Conservation (phyloP, 2,797 vertebrate genomes). For the Morus bassanus region DNA sequence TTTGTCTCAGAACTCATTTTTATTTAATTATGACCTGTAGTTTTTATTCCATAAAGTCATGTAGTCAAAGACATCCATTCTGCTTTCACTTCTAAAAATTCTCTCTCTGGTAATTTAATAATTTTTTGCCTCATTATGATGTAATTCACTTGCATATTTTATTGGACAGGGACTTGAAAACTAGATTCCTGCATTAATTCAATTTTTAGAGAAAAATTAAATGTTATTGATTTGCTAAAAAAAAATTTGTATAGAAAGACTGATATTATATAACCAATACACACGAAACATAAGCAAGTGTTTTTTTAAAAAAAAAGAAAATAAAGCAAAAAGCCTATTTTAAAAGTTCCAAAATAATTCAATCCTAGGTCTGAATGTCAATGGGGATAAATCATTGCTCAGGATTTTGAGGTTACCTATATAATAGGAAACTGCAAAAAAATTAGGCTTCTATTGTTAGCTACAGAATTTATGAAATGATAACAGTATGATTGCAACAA, state of each 20-base stretch:
- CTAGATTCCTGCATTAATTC: neutral
- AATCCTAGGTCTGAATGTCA: neutral
- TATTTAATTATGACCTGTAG: constrained; percentile 11
- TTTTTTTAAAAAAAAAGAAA: neutral
- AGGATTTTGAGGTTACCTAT: neutral
- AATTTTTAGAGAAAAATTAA: neutral
- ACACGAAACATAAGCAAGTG: neutral
- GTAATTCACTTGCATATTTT: neutral
- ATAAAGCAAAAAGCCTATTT: neutral
- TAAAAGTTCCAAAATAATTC: neutral
- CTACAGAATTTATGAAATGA: constrained; percentile 13
- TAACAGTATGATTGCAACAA: neutral
- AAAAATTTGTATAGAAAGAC: neutral
- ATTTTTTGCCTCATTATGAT: neutral
- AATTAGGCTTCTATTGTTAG: neutral
- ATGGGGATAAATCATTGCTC: neutral
- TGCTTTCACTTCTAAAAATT: neutral
- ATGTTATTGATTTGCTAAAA: neutral
- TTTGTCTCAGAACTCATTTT: neutral
- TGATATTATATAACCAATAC: neutral
- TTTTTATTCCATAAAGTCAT: neutral
- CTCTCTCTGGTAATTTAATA: neutral
- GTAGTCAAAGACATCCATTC: neutral
- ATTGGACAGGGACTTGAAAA: neutral
- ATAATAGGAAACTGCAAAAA: neutral